phyloP scores from a whole-genome alignment of 1,140 invertebrate genomes.

The Hylaeus anthracinus region DNA sequence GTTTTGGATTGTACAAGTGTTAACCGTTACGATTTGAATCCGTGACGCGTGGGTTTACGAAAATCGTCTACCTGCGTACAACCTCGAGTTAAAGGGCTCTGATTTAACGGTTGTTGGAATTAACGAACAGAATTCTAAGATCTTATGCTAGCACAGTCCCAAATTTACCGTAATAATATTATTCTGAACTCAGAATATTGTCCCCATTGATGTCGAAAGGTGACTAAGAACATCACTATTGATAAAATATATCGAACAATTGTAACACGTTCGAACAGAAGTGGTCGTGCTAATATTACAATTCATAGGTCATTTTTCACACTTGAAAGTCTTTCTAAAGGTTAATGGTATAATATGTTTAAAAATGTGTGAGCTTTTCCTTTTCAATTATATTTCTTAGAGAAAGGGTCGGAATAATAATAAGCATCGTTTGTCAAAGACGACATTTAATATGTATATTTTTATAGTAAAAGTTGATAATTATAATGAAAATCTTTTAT shows the following conservation, averaged over 20 bases:
- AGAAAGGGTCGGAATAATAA: neutral
- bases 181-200: neutral
- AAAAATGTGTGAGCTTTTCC: too few relatives aligned
- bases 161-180: neutral
- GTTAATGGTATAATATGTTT: too few relatives aligned
- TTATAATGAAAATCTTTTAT: conserved; percentile 15
- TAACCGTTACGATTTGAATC: neutral
- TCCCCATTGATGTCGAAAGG: neutral
- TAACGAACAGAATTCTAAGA: too few relatives aligned
- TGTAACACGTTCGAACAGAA: neutral
- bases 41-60: neutral
- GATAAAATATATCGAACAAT: neutral
- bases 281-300: neutral
- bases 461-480: conserved; percentile 5
- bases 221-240: neutral
- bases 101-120: too few relatives aligned
- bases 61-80: neutral
- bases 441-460: conserved; percentile 6
- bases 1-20: neutral
- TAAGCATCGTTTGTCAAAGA: neutral
- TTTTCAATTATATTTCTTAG: neutral
- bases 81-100: too few relatives aligned
- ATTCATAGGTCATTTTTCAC: neutral
- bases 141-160: too few relatives aligned
- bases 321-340: neutral